A percentile compares a stretch with the other conserved stretches of the same genome.
These are phyloP conservation scores for Trichopria drosophilae DNA, from an alignment of 2,888 invertebrate species.

Conservation along the genomic window DNA sequence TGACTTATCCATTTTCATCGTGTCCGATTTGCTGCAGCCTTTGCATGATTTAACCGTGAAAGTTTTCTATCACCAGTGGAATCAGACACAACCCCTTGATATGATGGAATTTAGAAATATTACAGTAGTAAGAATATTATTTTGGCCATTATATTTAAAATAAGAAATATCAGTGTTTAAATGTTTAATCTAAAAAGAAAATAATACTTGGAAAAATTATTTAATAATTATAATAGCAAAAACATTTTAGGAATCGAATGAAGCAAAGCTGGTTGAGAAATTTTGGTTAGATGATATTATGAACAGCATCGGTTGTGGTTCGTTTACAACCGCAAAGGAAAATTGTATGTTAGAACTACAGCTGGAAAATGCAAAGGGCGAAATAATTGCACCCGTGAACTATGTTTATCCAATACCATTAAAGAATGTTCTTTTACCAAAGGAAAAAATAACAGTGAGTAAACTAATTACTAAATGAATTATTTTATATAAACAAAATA, in stretches of 20 bases:
- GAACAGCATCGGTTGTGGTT: slow-evolving; percentile 49
- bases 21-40: slow-evolving; percentile 66
- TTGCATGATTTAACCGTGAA: slow-evolving; percentile 60
- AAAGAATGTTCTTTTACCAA: slow-evolving; percentile 60
- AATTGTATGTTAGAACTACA: slow-evolving; percentile 60
- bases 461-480: slow-evolving; percentile 26
- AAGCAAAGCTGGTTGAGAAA: slow-evolving; percentile 42
- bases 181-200: slow-evolving; percentile 1
- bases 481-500: neutral
- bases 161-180: neutral
- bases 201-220: slow-evolving; percentile 30
- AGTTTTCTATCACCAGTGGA: slow-evolving; percentile 67
- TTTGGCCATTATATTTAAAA: slow-evolving; percentile 1
- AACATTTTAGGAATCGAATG: slow-evolving; percentile 49
- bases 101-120: slow-evolving; percentile 40
- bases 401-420: slow-evolving; percentile 68
- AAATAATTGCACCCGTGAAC: slow-evolving; percentile 65
- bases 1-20: slow-evolving; percentile 65
- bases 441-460: slow-evolving; percentile 64
- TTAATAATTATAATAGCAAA: no score
- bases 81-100: slow-evolving; percentile 57
- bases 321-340: slow-evolving; percentile 41
- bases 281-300: slow-evolving; percentile 52
- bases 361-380: slow-evolving; percentile 59
- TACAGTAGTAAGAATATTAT: slow-evolving; percentile 42